Evolutionary conservation across 2,888 invertebrate species (phyloP).

Genomic region (Beris morrisii): DNA sequence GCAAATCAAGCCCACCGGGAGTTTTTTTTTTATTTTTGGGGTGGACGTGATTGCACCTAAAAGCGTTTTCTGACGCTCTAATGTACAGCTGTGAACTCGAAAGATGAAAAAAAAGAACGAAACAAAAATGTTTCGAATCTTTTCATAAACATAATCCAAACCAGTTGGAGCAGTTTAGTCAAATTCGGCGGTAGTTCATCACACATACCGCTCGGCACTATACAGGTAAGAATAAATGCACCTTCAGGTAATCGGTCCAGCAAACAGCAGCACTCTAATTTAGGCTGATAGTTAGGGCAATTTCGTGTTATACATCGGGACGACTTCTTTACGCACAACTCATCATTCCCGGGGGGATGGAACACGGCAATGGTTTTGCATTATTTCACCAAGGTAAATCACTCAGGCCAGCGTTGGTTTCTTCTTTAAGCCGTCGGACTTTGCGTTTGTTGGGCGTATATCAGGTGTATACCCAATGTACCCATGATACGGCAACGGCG

Average conservation of each 20-base stretch:
- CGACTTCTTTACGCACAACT: too few relatives aligned
- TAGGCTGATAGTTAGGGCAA: too few relatives aligned
- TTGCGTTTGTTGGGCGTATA: background rate
- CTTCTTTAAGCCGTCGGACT: background rate
- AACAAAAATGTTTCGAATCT: background rate
- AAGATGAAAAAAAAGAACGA: background rate
- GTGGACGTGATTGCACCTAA: constrained; percentile 11
- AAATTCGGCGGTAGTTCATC: background rate
- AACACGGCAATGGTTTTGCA: background rate
- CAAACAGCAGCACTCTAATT: too few relatives aligned
- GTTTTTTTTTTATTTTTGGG: background rate
- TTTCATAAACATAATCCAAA: background rate
- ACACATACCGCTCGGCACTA: background rate
- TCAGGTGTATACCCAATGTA: constrained; percentile 18
- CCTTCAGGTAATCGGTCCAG: background rate
- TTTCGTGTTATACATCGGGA: too few relatives aligned
- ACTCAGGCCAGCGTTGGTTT: constrained; percentile 1
- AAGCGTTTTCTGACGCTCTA: constrained; percentile 1
- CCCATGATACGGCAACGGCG: background rate
- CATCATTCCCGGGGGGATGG: too few relatives aligned
- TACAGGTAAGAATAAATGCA: background rate
- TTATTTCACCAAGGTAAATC: constrained; percentile 10
- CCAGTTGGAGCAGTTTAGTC: background rate
- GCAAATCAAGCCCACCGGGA: constrained; percentile 4
- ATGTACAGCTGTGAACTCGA: background rate